A percentile compares a stretch with the other conserved stretches of the same genome.
These are phyloP conservation scores for Orthonyx spaldingii DNA, from an alignment of 2,113 vertebrate species.

Conservation along the genomic window DNA sequence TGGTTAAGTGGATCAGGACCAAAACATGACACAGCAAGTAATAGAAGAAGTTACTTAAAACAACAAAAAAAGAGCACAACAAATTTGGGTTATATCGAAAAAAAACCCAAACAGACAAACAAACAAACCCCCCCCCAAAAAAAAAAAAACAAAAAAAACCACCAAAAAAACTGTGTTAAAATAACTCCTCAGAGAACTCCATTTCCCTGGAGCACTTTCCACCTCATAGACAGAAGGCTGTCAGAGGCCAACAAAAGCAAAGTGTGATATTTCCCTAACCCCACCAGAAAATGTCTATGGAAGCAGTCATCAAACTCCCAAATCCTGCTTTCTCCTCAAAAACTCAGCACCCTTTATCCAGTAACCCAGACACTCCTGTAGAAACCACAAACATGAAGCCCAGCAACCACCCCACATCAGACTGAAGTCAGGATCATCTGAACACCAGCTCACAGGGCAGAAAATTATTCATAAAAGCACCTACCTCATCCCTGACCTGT, in stretches of 20 bases:
- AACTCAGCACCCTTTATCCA: neutral
- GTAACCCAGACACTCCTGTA: neutral
- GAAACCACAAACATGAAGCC: fast-evolving
- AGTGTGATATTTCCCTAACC: neutral
- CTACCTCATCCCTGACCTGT: neutral
- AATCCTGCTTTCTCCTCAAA: neutral
- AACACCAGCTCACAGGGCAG: neutral
- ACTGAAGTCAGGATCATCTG: neutral
- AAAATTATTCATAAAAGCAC: neutral
- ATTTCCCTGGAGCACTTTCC: neutral
- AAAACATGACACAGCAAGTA: neutral
- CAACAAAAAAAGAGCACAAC: neutral
- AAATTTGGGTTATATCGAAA: neutral
- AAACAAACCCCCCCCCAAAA: too few relatives aligned
- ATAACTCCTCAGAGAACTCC: neutral
- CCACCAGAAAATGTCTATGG: neutral
- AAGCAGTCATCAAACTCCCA: neutral
- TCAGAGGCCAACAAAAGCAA: neutral
- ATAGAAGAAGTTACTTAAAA: neutral
- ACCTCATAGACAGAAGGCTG: neutral
- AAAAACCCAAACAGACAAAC: too few relatives aligned
- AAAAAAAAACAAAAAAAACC: neutral
- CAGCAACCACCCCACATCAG: neutral
- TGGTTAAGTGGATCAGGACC: neutral
- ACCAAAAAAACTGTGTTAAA: neutral